phyloP scores from a whole-genome alignment of 2,888 invertebrate genomes.

The Oeneis ivallda region DNA sequence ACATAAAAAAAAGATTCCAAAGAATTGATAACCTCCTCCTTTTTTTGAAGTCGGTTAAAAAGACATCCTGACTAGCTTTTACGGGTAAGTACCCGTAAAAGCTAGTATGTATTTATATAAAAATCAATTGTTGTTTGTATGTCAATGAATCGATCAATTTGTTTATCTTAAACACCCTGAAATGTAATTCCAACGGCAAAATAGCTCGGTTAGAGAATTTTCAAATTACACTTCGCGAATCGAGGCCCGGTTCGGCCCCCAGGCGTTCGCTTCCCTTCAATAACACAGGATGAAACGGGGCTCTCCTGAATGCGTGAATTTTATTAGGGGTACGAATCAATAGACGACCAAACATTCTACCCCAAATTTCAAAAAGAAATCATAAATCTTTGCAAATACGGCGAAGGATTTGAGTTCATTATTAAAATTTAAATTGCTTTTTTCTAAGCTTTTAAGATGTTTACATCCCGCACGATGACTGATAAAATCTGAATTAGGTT shows the following conservation, averaged over 20 bases:
- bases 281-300: conserved; percentile 63
- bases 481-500: conserved; percentile 13
- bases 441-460: background rate
- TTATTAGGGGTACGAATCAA: conserved; percentile 77
- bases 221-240: conserved; percentile 54
- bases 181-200: conserved; percentile 8
- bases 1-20: too few relatives aligned
- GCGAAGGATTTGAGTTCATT: conserved; percentile 3
- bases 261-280: conserved; percentile 60
- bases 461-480: conserved; percentile 5
- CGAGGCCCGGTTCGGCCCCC: conserved; percentile 59
- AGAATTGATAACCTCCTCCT: too few relatives aligned
- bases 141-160: too few relatives aligned
- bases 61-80: too few relatives aligned
- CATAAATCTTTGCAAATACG: conserved; percentile 12
- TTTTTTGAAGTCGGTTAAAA: too few relatives aligned
- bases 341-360: conserved; percentile 57
- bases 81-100: too few relatives aligned
- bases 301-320: conserved; percentile 67
- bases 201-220: conserved; percentile 21
- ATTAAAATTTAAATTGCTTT: conserved; percentile 16
- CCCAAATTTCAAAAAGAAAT: conserved; percentile 54
- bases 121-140: too few relatives aligned
- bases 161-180: conserved; percentile 10
- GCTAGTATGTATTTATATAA: too few relatives aligned